Conservation (phyloP, 2,797 vertebrate species). For the Leptatherina wallacei region DNA sequence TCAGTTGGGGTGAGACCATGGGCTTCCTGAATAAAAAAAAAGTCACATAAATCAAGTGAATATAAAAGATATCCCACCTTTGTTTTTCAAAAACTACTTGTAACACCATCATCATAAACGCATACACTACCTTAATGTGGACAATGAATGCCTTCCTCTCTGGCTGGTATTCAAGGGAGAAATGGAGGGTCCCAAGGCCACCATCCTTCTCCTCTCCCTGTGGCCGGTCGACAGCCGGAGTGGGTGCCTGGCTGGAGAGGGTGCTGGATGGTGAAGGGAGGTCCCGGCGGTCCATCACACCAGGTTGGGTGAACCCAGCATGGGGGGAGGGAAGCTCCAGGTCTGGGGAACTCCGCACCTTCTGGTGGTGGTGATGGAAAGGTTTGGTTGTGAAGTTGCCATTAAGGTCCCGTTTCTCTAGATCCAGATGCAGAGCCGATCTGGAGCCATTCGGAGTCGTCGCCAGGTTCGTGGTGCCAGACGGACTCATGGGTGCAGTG, state of each 20-base stretch:
- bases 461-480: slow-evolving; percentile 65
- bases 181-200: slow-evolving; percentile 91
- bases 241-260: slow-evolving; percentile 88
- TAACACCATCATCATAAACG: neutral
- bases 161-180: slow-evolving; percentile 96
- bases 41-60: slow-evolving; percentile 3
- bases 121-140: slow-evolving; percentile 88
- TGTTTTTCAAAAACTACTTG: neutral
- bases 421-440: slow-evolving; percentile 90
- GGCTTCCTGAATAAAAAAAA: slow-evolving; percentile 83
- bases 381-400: slow-evolving; percentile 93
- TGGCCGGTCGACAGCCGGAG: slow-evolving; percentile 85
- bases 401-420: slow-evolving; percentile 95
- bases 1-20: slow-evolving; percentile 94
- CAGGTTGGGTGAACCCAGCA: slow-evolving; percentile 82
- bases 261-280: slow-evolving; percentile 86
- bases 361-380: slow-evolving; percentile 78
- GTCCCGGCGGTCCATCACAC: slow-evolving; percentile 72
- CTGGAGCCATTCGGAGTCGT: slow-evolving; percentile 82
- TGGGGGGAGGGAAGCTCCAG: slow-evolving; percentile 86
- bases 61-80: neutral
- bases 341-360: slow-evolving; percentile 89
- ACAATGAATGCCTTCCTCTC: slow-evolving; percentile 97
- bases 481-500: slow-evolving; percentile 37
- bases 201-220: slow-evolving; percentile 81